A percentile compares a stretch with the other conserved stretches of the same genome.
These are phyloP conservation scores for Tenthredo scrophulariae DNA, from an alignment of 2,888 invertebrate species.

Conservation along the genomic window DNA sequence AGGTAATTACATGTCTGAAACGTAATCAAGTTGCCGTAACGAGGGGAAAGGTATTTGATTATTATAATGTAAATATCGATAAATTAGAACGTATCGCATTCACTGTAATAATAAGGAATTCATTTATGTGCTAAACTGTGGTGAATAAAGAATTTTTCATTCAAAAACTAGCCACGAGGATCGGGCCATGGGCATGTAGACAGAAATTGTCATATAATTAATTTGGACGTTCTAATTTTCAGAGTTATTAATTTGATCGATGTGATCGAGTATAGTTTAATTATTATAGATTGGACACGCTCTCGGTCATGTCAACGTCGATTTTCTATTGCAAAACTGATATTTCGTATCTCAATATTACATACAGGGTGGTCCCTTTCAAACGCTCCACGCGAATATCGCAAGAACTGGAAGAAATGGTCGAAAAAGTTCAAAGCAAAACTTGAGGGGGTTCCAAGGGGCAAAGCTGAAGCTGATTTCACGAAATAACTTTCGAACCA, in stretches of 20 bases:
- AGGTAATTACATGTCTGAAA: not conserved
- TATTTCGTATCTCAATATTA: not conserved
- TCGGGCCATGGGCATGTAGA: not conserved
- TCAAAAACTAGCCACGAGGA: not conserved
- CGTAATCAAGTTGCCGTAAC: not conserved
- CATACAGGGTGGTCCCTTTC: not conserved
- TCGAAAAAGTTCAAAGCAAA: too few species aligned
- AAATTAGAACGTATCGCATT: not conserved
- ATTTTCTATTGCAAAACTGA: not conserved
- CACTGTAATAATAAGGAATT: not conserved
- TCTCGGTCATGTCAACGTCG: not conserved
- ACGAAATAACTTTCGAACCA: too few species aligned
- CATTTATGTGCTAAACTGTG: not conserved
- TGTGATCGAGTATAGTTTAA: not conserved
- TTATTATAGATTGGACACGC: not conserved
- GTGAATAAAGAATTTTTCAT: not conserved
- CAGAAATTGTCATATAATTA: not conserved
- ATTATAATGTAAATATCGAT: not conserved
- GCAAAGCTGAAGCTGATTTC: too few species aligned
- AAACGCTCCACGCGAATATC: not conserved
- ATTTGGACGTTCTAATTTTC: not conserved
- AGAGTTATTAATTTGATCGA: not conserved
- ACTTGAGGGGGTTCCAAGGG: too few species aligned
- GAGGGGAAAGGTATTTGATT: not conserved
- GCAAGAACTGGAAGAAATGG: too few species aligned